These are phyloP conservation scores for Zaprionus bogoriensis DNA, from an alignment of 2,888 invertebrate genomes.

Conservation along the genomic window DNA sequence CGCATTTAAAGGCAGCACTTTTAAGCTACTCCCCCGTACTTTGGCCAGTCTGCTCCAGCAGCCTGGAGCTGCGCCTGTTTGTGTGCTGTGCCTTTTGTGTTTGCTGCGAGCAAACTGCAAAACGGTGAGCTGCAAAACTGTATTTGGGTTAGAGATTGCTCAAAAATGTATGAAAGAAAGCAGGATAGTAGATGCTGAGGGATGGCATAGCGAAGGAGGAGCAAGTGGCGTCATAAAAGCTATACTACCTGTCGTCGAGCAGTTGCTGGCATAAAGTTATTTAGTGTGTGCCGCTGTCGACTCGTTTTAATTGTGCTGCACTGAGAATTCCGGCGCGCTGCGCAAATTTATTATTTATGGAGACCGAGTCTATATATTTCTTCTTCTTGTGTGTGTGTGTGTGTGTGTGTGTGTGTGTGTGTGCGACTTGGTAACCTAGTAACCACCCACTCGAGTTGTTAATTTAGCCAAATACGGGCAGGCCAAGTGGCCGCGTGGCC, in stretches of 20 bases:
- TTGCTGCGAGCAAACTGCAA: slow-evolving; percentile 45
- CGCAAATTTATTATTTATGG: slow-evolving; percentile 53
- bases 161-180: slow-evolving; percentile 64
- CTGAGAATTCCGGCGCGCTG: slow-evolving; percentile 15
- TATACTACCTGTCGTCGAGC: slow-evolving; percentile 27
- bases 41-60: background rate
- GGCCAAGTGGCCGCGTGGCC: slow-evolving; percentile 36
- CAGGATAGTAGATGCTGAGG: background rate
- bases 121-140: slow-evolving; percentile 56
- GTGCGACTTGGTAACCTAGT: too few relatives aligned
- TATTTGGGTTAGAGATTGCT: slow-evolving; percentile 78
- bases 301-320: slow-evolving; percentile 41
- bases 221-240: background rate
- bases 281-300: slow-evolving; percentile 23
- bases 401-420: too few relatives aligned
- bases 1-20: slow-evolving; percentile 27
- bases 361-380: slow-evolving; percentile 48
- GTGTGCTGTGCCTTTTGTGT: slow-evolving; percentile 38
- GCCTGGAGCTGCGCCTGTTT: slow-evolving; percentile 10
- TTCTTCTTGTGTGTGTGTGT: too few relatives aligned
- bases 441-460: slow-evolving; percentile 42
- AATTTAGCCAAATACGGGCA: slow-evolving; percentile 53
- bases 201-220: background rate
- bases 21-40: background rate
- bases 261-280: slow-evolving; percentile 35